Conservation (phyloP, 2,888 invertebrate species). For the Nymphalis polychloros region DNA sequence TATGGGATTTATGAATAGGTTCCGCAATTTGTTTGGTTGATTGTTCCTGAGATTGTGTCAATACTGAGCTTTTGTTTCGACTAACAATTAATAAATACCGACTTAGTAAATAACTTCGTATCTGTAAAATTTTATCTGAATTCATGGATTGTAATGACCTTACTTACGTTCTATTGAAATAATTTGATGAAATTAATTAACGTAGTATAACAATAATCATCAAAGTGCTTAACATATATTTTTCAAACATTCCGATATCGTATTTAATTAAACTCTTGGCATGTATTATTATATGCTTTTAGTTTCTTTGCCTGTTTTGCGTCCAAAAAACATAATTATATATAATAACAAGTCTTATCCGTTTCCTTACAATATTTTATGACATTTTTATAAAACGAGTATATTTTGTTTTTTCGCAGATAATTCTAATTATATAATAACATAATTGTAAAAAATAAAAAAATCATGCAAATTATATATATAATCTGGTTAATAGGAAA, state of each 20-base stretch:
- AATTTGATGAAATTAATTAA: conserved; percentile 1
- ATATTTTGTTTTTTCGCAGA: too few relatives aligned
- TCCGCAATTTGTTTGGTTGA: conserved; percentile 29
- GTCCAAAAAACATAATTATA: not conserved
- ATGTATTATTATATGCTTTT: too few relatives aligned
- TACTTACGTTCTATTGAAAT: not conserved
- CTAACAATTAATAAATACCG: conserved; percentile 20
- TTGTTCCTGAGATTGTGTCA: conserved; percentile 28
- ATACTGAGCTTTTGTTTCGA: conserved; percentile 19
- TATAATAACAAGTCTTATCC: not conserved
- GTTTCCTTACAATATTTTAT: not conserved
- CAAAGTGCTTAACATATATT: not conserved
- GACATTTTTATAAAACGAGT: too few relatives aligned
- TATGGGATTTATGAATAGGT: conserved; percentile 33
- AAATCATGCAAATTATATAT: conserved; percentile 1
- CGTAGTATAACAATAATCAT: not conserved
- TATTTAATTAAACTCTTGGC: too few relatives aligned
- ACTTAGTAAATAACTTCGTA: conserved; percentile 16
- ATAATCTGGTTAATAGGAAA: not conserved
- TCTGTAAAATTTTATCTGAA: conserved; percentile 13
- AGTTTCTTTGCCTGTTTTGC: too few relatives aligned
- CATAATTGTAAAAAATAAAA: too few relatives aligned
- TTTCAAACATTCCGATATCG: too few relatives aligned
- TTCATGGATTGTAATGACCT: not conserved
- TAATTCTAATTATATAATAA: too few relatives aligned